Base-by-base conservation (phyloP, 2,888 invertebrate genomes). In the Drosophila testacea region DNA sequence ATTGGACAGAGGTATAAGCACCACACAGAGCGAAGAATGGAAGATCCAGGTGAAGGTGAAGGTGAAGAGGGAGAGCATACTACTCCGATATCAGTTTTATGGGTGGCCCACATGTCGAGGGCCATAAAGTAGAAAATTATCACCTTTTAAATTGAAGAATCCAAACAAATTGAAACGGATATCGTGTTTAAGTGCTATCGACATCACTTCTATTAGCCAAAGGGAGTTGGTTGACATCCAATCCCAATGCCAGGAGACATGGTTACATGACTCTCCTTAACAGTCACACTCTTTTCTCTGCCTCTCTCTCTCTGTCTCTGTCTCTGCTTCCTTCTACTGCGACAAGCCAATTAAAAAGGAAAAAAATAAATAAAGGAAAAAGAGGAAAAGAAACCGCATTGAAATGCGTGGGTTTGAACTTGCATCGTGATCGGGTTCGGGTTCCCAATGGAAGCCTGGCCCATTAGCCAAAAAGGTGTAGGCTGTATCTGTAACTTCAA, bases 41-140 rank as follows among this genome's bases (percentile, higher is more conserved):
- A 13, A 46, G 48, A 41, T 11, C 36, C 50, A 60, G 48, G 57
- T 10, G 47, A 41, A 34, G 9, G 32, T 6, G 32, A 32, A 6
- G 28, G 28, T 16, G 16, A 16, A 32, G 44, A 28, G 63, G 28
- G 39, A 32, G 74, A 42, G 75, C 46, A 64, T 84, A 87, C 81
- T 83, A 88, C 90, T 88, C 90, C 90, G 92, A 91, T 91, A 91
- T 91, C 92, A 88, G 86, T 90, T 85, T 90, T 90, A 90, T 91
- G 91, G 92, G 92, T 92, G 92, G 92, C 92, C 92, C 91, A 92
- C 91, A 92, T 92, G 92, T 92, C 92, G 92, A 91, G 90, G 90
- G 90, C 91, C 91, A 91, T 92, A 92, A 92, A 92, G 91, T 92
- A 92, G 91, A 91, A 92, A 92, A 91, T 92, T 92, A 92, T 92